These are phyloP conservation scores for Arvicanthis niloticus DNA, from an alignment of 2,113 vertebrate species.

Conservation along the genomic window DNA sequence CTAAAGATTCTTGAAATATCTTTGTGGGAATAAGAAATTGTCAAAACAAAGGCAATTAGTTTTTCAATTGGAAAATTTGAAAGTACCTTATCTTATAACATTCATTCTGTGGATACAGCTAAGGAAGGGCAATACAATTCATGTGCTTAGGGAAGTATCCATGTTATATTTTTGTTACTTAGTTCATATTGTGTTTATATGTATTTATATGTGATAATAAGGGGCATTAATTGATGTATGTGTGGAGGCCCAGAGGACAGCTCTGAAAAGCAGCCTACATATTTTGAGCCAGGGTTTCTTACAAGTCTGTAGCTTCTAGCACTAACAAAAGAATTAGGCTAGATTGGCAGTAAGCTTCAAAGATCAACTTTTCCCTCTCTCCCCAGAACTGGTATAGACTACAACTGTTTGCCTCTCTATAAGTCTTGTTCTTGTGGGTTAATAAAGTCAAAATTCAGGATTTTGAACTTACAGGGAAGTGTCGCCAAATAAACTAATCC, in stretches of 20 bases:
- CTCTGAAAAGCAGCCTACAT: background rate
- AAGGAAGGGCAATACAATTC: background rate
- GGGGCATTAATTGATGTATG: accelerated
- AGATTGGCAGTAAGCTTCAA: background rate
- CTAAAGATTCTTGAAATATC: too few species aligned
- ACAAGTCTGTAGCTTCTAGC: too few species aligned
- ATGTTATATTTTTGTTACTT: background rate
- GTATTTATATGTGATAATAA: too few species aligned
- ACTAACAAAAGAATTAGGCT: background rate
- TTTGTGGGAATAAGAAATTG: background rate
- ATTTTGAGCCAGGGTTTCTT: background rate
- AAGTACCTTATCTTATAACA: background rate
- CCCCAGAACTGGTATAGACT: too few species aligned
- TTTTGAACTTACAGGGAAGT: background rate
- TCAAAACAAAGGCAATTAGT: background rate
- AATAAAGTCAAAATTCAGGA: background rate
- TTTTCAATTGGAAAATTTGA: background rate
- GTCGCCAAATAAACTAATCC: background rate
- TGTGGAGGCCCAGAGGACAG: background rate
- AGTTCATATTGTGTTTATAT: background rate
- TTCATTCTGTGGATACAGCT: background rate
- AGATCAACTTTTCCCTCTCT: background rate
- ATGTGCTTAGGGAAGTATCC: background rate
- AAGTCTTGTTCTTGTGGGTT: background rate
- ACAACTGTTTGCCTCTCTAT: background rate